Conservation (phyloP, 2,888 invertebrate species). For the Polietes domitor region DNA sequence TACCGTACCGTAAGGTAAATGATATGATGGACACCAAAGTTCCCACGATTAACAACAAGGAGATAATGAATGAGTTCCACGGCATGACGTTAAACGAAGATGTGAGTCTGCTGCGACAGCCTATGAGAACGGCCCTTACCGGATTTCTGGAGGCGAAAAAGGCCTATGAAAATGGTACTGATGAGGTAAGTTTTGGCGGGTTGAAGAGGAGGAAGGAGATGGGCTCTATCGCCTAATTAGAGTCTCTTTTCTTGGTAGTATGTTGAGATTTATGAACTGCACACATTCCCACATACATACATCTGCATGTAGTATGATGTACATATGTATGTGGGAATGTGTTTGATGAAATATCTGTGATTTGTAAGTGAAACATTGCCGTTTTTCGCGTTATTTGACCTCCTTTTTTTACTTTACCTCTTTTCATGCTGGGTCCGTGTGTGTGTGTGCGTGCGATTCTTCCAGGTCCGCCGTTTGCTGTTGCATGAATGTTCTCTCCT, state of each 20-base stretch:
- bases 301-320: too few relatives aligned
- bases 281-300: slow-evolving; percentile 25
- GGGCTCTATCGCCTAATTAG: slow-evolving; percentile 29
- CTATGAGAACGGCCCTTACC: slow-evolving; percentile 86
- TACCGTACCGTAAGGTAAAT: slow-evolving; percentile 43
- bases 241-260: neutral
- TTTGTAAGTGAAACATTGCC: slow-evolving; percentile 8
- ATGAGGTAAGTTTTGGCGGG: slow-evolving; percentile 83
- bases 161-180: slow-evolving; percentile 88
- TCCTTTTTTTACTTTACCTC: slow-evolving; percentile 18
- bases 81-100: slow-evolving; percentile 74
- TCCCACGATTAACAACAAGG: slow-evolving; percentile 41
- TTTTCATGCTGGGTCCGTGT: slow-evolving; percentile 28
- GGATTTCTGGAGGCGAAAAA: slow-evolving; percentile 87
- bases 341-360: slow-evolving; percentile 19
- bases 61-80: neutral
- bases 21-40: slow-evolving; percentile 55
- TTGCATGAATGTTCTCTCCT: slow-evolving; percentile 93
- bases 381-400: slow-evolving; percentile 11
- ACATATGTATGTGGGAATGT: slow-evolving; percentile 16
- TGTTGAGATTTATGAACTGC: slow-evolving; percentile 9
- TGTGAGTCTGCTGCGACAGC: slow-evolving; percentile 84
- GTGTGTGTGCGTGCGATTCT: slow-evolving; percentile 69
- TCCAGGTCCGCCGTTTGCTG: slow-evolving; percentile 88
- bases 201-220: neutral